Percentiles rank a stretch among this genome's conserved stretches.
Evolutionary conservation across 2,888 invertebrate genomes (phyloP).

Genomic region (Clivina fossor): DNA sequence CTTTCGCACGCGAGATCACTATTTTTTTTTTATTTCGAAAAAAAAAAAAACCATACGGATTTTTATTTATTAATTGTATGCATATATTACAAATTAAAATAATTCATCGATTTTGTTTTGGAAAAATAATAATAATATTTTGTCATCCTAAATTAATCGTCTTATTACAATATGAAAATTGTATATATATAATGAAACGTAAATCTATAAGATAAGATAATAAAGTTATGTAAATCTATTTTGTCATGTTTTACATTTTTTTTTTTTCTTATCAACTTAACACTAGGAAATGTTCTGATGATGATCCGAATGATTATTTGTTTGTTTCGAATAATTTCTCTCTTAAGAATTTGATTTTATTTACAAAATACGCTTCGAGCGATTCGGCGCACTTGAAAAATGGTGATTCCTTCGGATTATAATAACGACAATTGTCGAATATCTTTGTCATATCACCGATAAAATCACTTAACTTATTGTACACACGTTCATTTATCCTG

Average conservation of each 20-base stretch:
- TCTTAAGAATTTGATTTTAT: conserved; percentile 85
- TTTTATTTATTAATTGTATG: too few relatives aligned
- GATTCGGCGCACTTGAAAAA: conserved; percentile 96
- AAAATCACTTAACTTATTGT: conserved; percentile 89
- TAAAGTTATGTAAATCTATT: conserved; percentile 8
- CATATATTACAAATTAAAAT: too few relatives aligned
- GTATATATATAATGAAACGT: too few relatives aligned
- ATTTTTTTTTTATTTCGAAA: too few relatives aligned
- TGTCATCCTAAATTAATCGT: neutral
- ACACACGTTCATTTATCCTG: conserved; percentile 79
- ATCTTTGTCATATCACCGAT: conserved; percentile 98
- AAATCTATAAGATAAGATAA: too few relatives aligned
- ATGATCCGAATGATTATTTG: conserved; percentile 40
- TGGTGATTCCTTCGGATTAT: conserved; percentile 93
- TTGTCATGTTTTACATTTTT: conserved; percentile 28
- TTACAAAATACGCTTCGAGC: conserved; percentile 92
- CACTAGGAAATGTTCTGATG: conserved; percentile 4
- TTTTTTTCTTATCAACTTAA: too few relatives aligned
- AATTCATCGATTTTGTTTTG: too few relatives aligned
- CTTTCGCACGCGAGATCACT: too few relatives aligned
- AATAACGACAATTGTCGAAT: conserved; percentile 98
- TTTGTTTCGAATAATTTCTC: conserved; percentile 74
- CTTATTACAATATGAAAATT: conserved; percentile 10
- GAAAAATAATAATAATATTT: neutral
- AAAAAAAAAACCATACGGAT: too few relatives aligned